Conservation (phyloP, 2,113 vertebrate genomes). For the Leptobrachium leishanense region DNA sequence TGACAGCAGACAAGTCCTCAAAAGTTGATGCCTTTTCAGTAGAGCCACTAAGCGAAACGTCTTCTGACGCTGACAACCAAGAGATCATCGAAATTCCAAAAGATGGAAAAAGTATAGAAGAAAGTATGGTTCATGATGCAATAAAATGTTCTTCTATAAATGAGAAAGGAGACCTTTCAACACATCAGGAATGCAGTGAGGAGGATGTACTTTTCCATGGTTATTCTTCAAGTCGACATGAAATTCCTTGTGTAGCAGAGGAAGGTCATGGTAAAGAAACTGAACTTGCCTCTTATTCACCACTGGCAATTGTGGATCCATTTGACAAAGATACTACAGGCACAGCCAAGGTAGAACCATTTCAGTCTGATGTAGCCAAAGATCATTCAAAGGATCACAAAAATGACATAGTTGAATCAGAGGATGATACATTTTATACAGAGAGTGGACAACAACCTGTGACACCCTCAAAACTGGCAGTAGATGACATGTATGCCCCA, state of each 20-base stretch:
- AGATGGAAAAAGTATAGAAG: slow-evolving; percentile 58
- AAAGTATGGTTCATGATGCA: slow-evolving; percentile 57
- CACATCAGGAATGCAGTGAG: slow-evolving; percentile 55
- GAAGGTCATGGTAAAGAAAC: slow-evolving; percentile 55
- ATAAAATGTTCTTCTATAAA: slow-evolving; percentile 54
- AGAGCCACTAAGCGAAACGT: slow-evolving; percentile 51
- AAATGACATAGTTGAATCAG: slow-evolving; percentile 51
- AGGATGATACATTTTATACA: slow-evolving; percentile 44
- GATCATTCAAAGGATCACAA: slow-evolving; percentile 53
- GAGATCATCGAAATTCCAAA: slow-evolving; percentile 24
- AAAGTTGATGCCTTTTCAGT: slow-evolving; percentile 51
- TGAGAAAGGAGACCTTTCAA: slow-evolving; percentile 62
- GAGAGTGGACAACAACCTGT: slow-evolving; percentile 30
- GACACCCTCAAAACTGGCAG: slow-evolving; percentile 48
- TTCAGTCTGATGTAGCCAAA: slow-evolving; percentile 60
- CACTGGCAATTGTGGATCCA: slow-evolving; percentile 61
- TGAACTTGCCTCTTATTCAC: slow-evolving; percentile 63
- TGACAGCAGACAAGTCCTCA: slow-evolving; percentile 37
- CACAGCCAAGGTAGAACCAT: slow-evolving; percentile 58
- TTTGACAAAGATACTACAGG: slow-evolving; percentile 68
- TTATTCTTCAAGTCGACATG: slow-evolving; percentile 54
- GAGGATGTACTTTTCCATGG: slow-evolving; percentile 59
- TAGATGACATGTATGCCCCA: slow-evolving; percentile 47
- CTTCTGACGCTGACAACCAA: slow-evolving; percentile 20
- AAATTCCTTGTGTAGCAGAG: slow-evolving; percentile 53